Conservation (phyloP, 2,113 vertebrate species). For the Trematomus loennbergii region DNA sequence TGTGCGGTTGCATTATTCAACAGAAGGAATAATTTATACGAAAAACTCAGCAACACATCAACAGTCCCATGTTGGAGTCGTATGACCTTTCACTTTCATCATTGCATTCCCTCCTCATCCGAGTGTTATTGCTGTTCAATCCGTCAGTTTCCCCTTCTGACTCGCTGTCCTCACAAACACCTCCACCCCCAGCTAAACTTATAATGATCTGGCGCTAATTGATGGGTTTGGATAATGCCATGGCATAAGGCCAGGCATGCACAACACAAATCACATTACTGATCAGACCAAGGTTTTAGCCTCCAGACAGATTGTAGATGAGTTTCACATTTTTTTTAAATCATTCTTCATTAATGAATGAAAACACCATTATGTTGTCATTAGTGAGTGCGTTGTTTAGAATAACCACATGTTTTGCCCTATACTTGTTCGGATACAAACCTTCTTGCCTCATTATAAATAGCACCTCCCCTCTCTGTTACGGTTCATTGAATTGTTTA, state of each 20-base stretch:
- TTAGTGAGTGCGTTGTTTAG: constrained; percentile 34
- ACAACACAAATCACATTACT: constrained; percentile 58
- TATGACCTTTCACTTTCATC: constrained; percentile 2
- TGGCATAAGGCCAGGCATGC: constrained; percentile 48
- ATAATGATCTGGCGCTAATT: constrained; percentile 61
- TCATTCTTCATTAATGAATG: constrained; percentile 63
- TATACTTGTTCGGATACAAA: constrained; percentile 2
- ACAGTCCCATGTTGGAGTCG: background rate
- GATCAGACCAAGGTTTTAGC: constrained; percentile 53
- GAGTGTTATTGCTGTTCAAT: constrained; percentile 24
- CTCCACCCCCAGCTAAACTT: constrained; percentile 41
- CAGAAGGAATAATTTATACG: constrained; percentile 9
- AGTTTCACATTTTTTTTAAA: constrained; percentile 47
- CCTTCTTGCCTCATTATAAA: constrained; percentile 26
- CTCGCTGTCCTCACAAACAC: constrained; percentile 38
- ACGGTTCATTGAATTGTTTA: constrained; percentile 22
- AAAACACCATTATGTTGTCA: constrained; percentile 48
- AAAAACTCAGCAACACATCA: constrained; percentile 4
- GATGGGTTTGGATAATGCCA: constrained; percentile 64
- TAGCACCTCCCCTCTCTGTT: constrained; percentile 5
- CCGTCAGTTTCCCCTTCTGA: constrained; percentile 31
- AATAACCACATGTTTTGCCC: constrained; percentile 24
- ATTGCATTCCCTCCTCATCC: constrained; percentile 14
- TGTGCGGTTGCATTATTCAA: constrained; percentile 18
- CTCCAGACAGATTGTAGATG: constrained; percentile 52